Base-by-base conservation (phyloP, 2,888 invertebrate genomes). In the Acrobasis repandana region DNA sequence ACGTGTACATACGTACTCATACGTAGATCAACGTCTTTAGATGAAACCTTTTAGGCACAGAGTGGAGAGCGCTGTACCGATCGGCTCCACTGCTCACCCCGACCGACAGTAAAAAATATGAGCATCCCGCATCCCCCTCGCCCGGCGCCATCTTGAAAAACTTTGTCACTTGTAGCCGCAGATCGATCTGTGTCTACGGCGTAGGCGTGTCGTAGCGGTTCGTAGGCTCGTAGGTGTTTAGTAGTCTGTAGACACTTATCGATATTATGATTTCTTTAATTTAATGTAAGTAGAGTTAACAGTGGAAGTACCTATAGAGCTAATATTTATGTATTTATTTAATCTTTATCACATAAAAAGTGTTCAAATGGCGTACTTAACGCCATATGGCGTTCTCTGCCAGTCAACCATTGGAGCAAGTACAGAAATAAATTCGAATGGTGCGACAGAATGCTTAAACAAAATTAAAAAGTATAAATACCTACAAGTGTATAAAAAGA, bases 81-180 rank as follows among this genome's bases (percentile, higher is more conserved):
- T 92, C 88, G 86, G 91, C 92, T 91, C 77, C 84, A 85, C 77
- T 91, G 91, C 91, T 90, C 92, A 91, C 88, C 92, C 92, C 86
- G 85, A 80, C 72, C 86, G 91, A 92, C 91, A 90, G 90, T 90
- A 91, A 92, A 91, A 92, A 91, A 92, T 92, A 90, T 91, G 90
- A 90, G 88, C 87, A 90, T 90, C 90, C 83, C 86, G 82, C 82
- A 74, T 52, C 67, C 65, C 58, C 65, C 63, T 52, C 16, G 33
- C 46, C 58, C 58, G 66, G 63, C 68, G 66, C 66, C 66, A 68
- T 66, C 66, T 66, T 63, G 62, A 66, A 65, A 72, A 70, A 70
- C 64, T 68, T 90, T 89, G 89, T 89, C 91, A 90, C 85, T 89
- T 86, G 87, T 88, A 86, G 83, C 89, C 90, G 79, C 90, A 88